A percentile compares a stretch with the other conserved stretches of the same genome.
phyloP scores from a whole-genome alignment of 2,113 vertebrate genomes.

The Poecile atricapillus region DNA sequence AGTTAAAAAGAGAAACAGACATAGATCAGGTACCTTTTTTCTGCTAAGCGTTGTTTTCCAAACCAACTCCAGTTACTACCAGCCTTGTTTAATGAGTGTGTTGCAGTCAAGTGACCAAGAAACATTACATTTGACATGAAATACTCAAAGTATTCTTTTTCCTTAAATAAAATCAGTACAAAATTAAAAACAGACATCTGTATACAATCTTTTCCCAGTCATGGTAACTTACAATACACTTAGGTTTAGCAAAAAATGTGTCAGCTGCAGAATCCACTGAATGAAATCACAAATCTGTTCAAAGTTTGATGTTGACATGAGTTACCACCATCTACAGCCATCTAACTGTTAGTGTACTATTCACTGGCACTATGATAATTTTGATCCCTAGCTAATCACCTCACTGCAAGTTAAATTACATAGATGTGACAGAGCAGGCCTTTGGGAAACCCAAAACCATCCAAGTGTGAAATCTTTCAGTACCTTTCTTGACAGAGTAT shows the following conservation, averaged over 20 bases:
- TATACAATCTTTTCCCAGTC: background rate
- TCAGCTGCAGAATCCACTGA: background rate
- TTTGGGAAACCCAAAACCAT: constrained; percentile 2
- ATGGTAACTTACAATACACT: background rate
- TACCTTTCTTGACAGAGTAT: background rate
- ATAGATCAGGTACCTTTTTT: background rate
- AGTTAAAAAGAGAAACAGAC: background rate
- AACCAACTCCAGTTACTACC: background rate
- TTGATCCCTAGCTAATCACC: background rate
- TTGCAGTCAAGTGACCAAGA: background rate
- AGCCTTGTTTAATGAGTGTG: background rate
- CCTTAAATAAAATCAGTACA: background rate
- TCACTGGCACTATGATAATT: background rate
- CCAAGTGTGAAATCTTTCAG: background rate
- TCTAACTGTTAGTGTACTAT: background rate
- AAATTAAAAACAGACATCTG: background rate
- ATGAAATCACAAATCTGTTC: background rate
- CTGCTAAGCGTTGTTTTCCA: background rate
- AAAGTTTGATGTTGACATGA: background rate
- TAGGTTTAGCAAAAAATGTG: background rate
- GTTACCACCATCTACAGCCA: background rate
- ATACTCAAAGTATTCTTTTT: background rate
- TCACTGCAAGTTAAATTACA: background rate
- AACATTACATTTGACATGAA: background rate
- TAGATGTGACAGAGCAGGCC: constrained; percentile 6